A percentile compares a stretch with the other conserved stretches of the same genome.
These are phyloP conservation scores for Antennarius striatus DNA, from an alignment of 2,113 vertebrate genomes.

Conservation along the genomic window DNA sequence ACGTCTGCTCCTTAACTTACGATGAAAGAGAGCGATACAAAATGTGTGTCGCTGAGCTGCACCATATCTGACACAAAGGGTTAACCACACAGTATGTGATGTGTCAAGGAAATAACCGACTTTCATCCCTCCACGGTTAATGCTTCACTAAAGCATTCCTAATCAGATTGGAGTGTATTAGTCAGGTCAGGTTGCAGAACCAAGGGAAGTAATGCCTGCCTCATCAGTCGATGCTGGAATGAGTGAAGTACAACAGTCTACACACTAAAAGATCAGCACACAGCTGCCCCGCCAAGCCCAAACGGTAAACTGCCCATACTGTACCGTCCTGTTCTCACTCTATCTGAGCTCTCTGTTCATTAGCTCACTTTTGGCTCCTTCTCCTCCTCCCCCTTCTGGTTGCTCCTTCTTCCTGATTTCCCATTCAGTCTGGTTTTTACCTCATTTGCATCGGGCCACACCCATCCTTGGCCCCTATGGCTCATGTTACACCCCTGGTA, in stretches of 20 bases:
- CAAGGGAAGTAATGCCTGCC: constrained; percentile 1
- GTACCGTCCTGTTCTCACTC: constrained; percentile 22
- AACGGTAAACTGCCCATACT: constrained; percentile 9
- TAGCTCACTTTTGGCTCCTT: neutral
- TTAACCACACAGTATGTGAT: neutral
- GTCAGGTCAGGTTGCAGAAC: constrained; percentile 28
- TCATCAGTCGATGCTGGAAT: constrained; percentile 37
- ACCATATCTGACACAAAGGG: neutral
- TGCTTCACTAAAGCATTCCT: constrained; percentile 8
- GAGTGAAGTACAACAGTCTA: constrained; percentile 19
- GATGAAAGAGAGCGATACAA: neutral
- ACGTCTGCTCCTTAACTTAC: neutral
- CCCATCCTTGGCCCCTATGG: constrained; percentile 54
- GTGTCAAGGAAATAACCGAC: constrained; percentile 5
- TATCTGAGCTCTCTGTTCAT: constrained; percentile 26
- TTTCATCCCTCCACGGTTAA: constrained; percentile 8
- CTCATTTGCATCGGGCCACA: constrained; percentile 63
- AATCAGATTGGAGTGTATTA: constrained; percentile 10
- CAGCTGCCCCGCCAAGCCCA: constrained; percentile 22
- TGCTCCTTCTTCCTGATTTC: constrained; percentile 47
- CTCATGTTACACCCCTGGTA: constrained; percentile 53
- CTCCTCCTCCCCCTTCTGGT: constrained; percentile 34
- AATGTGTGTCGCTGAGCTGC: neutral
- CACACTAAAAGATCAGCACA: constrained; percentile 35
- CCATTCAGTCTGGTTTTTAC: constrained; percentile 55